A percentile compares a stretch with the other conserved stretches of the same genome.
Conservation (phyloP, 2,797 vertebrate species). For the Dendrocincla tyrannina region DNA sequence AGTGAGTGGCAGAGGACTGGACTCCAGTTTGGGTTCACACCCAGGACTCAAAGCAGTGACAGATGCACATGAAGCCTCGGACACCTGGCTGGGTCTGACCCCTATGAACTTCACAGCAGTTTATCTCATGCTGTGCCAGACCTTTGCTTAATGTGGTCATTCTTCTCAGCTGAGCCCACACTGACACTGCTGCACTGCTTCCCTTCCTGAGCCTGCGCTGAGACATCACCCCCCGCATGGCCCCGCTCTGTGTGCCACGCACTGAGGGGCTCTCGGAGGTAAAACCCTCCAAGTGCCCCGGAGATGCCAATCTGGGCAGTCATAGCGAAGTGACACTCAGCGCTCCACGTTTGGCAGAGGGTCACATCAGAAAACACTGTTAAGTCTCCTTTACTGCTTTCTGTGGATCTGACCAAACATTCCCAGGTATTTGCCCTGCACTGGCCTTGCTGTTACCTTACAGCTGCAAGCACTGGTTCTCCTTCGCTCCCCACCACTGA, state of each 20-base stretch:
- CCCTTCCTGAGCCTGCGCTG: neutral
- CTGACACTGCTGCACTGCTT: neutral
- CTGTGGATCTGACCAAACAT: neutral
- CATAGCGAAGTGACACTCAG: neutral
- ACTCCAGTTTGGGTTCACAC: neutral
- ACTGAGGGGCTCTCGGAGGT: neutral
- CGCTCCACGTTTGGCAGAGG: rapidly evolving
- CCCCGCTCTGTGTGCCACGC: neutral
- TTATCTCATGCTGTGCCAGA: slow-evolving; percentile 30
- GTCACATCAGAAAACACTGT: neutral
- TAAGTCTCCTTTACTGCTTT: neutral
- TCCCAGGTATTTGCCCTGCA: neutral
- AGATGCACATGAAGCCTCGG: neutral
- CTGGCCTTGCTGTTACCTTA: neutral
- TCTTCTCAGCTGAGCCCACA: slow-evolving; percentile 18
- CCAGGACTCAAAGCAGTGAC: neutral
- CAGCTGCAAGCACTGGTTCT: neutral
- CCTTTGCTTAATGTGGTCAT: slow-evolving; percentile 29
- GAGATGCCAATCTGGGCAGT: neutral
- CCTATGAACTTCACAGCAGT: neutral
- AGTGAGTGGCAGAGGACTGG: neutral
- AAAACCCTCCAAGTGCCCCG: neutral
- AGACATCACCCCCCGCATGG: rapidly evolving
- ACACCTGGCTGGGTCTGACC: neutral
- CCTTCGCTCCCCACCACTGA: neutral